Evolutionary conservation across 2,888 invertebrate genomes (phyloP).

Genomic region (Sipha maydis): DNA sequence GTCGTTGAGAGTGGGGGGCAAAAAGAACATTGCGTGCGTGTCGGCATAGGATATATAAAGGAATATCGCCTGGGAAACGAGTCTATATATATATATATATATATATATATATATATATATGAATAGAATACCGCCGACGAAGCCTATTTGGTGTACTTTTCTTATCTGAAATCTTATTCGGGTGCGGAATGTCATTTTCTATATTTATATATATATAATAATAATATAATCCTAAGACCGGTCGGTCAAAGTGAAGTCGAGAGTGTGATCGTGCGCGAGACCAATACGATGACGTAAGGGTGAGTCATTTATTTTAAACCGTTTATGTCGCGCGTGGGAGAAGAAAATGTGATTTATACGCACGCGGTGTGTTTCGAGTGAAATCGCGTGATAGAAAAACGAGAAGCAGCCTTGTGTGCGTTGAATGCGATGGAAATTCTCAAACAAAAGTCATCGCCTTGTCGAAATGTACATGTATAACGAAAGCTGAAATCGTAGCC

Average conservation of each 20-base stretch:
- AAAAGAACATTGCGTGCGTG: constrained; percentile 1
- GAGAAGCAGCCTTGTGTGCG: neutral
- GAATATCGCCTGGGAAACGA: constrained; percentile 10
- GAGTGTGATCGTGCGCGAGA: neutral
- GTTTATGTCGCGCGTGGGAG: constrained; percentile 24
- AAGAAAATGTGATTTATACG: constrained; percentile 51
- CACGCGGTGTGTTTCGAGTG: neutral
- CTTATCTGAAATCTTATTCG: constrained; percentile 42
- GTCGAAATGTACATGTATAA: too few species aligned
- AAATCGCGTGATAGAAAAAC: constrained; percentile 47
- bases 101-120: neutral
- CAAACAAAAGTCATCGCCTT: constrained; percentile 20
- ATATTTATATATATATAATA: neutral
- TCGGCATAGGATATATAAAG: constrained; percentile 16
- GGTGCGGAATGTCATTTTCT: constrained; percentile 36
- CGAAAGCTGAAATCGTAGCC: too few species aligned
- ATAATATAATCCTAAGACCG: neutral
- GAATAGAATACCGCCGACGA: neutral
- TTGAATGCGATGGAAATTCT: neutral
- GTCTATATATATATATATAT: neutral
- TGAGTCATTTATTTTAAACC: constrained; percentile 50
- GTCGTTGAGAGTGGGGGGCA: neutral
- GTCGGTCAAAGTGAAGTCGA: neutral
- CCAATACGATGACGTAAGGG: neutral
- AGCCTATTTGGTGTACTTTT: constrained; percentile 33